These are phyloP conservation scores for Pseudopleuronectes americanus DNA, from an alignment of 2,797 vertebrate species.

Conservation along the genomic window DNA sequence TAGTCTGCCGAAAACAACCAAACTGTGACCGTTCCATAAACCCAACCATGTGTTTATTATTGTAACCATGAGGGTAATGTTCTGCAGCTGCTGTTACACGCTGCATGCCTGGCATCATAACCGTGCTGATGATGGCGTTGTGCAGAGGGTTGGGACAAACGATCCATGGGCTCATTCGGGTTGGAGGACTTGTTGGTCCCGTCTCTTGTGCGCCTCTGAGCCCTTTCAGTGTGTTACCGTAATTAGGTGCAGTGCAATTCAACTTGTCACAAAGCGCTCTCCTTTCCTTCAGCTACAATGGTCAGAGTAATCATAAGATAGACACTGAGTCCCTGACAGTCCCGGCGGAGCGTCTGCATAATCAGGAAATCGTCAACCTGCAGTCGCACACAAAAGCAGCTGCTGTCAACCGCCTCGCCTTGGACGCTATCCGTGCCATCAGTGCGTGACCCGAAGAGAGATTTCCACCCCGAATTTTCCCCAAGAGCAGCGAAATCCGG, in stretches of 20 bases:
- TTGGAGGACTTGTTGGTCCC: neutral
- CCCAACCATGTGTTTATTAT: neutral
- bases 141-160: neutral
- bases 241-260: conserved; percentile 22
- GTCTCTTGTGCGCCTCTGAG: conserved; percentile 9
- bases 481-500: conserved; percentile 19
- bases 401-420: conserved; percentile 15
- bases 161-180: no score
- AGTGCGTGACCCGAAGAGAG: conserved; percentile 15
- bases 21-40: neutral
- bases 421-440: conserved; percentile 18
- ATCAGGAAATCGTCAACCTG: conserved; percentile 39
- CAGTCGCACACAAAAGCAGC: conserved; percentile 21
- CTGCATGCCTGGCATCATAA: no score
- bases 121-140: no score
- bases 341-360: conserved; percentile 6
- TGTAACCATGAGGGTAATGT: conserved; percentile 1
- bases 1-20: neutral
- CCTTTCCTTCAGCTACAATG: conserved; percentile 19
- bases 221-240: conserved; percentile 27
- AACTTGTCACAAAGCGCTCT: conserved; percentile 15
- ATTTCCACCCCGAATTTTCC: conserved; percentile 6
- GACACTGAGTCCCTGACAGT: neutral
- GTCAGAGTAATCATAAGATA: conserved; percentile 27
- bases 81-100: neutral